Percentiles rank a stretch among this genome's conserved stretches.
Conservation (phyloP, 2,113 vertebrate genomes). For the Platichthys flesus region DNA sequence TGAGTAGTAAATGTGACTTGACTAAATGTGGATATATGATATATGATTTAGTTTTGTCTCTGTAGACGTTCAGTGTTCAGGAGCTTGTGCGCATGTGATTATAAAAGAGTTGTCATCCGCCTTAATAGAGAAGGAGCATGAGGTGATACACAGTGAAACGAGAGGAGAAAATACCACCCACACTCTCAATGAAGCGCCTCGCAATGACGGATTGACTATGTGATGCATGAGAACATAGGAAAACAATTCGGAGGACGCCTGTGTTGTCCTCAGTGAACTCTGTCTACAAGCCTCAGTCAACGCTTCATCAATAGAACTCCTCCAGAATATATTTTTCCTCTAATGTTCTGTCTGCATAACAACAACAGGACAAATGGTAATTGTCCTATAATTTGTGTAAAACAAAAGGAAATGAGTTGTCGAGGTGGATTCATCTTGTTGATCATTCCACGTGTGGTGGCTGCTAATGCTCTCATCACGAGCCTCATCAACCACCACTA, state of each 20-base stretch:
- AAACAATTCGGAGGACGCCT: conserved; percentile 25
- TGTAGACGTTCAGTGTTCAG: conserved; percentile 33
- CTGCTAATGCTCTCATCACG: conserved; percentile 3
- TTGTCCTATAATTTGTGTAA: not conserved
- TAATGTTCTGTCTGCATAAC: not conserved
- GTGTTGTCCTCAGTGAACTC: conserved; percentile 32
- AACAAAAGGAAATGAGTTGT: conserved; percentile 1
- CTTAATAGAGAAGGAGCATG: conserved; percentile 15
- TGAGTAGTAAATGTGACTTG: conserved; percentile 48
- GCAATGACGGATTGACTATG: not conserved
- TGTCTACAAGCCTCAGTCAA: conserved; percentile 10
- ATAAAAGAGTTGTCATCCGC: conserved; percentile 49
- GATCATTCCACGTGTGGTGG: not conserved
- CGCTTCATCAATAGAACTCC: not conserved
- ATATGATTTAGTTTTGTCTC: conserved; percentile 20
- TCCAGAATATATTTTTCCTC: not conserved
- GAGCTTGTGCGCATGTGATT: conserved; percentile 51
- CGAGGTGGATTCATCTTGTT: not conserved
- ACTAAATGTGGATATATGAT: conserved; percentile 43
- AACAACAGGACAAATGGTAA: not conserved
- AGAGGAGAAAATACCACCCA: conserved; percentile 1
- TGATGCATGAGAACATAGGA: conserved; percentile 5
- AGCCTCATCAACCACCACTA: conserved; percentile 25
- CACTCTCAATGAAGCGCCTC: conserved; percentile 11
- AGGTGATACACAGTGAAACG: conserved; percentile 11